These are phyloP conservation scores for Notarius quadriscutis DNA, from an alignment of 2,113 vertebrate genomes.

Conservation along the genomic window DNA sequence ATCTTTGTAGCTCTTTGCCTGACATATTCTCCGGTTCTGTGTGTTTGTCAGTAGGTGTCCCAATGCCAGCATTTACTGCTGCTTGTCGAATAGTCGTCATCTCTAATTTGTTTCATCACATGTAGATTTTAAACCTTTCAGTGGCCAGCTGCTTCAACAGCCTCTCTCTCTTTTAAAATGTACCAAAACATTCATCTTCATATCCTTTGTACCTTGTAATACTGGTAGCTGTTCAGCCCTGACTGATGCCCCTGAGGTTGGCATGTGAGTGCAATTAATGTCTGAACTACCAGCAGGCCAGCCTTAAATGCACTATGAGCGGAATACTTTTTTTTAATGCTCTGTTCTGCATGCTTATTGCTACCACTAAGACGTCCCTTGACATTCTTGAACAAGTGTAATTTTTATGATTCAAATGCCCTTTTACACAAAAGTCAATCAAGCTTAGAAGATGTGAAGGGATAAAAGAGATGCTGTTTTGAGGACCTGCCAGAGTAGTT, in stretches of 20 bases:
- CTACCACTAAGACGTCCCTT: conserved; percentile 57
- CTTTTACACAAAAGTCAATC: conserved; percentile 60
- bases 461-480: conserved; percentile 63
- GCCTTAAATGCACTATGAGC: conserved; percentile 9
- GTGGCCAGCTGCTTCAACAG: conserved; percentile 51
- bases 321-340: conserved; percentile 10
- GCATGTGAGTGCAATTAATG: conserved; percentile 51
- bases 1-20: conserved; percentile 17
- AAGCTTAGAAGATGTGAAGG: conserved; percentile 61
- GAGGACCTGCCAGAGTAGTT: conserved; percentile 49
- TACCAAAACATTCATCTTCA: conserved; percentile 48
- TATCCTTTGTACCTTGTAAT: conserved; percentile 54
- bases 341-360: conserved; percentile 47
- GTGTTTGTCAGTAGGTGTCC: conserved; percentile 17
- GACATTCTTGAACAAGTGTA: conserved; percentile 55
- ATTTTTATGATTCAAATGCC: conserved; percentile 56
- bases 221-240: conserved; percentile 48
- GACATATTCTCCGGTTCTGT: conserved; percentile 19
- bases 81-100: conserved; percentile 17
- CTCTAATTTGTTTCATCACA: conserved; percentile 44
- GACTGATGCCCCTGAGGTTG: conserved; percentile 44
- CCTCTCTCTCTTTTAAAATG: conserved; percentile 16
- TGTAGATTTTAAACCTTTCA: conserved; percentile 46
- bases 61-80: background rate
- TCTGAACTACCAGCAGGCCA: conserved; percentile 41